Evolutionary conservation across 2,797 vertebrate genomes (phyloP).

Genomic region (Dermochelys coriacea): DNA sequence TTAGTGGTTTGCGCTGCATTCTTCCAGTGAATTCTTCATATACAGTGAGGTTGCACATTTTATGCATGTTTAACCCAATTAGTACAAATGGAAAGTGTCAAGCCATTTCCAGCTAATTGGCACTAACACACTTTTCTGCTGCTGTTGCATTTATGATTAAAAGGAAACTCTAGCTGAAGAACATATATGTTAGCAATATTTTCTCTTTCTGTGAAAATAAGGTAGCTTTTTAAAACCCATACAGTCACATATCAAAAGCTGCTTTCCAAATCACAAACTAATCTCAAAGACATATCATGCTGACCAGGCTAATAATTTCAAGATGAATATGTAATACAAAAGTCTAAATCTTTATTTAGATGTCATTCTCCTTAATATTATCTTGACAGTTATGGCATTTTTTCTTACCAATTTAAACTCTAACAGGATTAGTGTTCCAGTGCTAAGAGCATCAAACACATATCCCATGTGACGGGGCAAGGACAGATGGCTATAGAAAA

Average conservation of each 20-base stretch:
- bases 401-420: background rate
- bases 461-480: too few species aligned
- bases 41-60: background rate
- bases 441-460: background rate
- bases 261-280: background rate
- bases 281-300: background rate
- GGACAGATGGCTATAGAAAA: too few species aligned
- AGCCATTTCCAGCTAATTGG: constrained; percentile 23
- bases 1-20: background rate
- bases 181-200: background rate
- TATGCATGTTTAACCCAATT: background rate
- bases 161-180: background rate
- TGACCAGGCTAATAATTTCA: background rate
- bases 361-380: background rate
- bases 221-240: background rate
- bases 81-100: constrained; percentile 20
- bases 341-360: background rate
- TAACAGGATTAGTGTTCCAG: background rate
- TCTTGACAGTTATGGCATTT: background rate
- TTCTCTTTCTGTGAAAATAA: background rate
- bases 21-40: background rate
- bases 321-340: background rate
- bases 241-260: background rate
- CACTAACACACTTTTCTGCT: background rate
- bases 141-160: background rate